Evolutionary conservation across 2,797 vertebrate genomes (phyloP), one percentile per base, ranked within the genome.

Genomic region (Tragopan temminckii): DNA sequence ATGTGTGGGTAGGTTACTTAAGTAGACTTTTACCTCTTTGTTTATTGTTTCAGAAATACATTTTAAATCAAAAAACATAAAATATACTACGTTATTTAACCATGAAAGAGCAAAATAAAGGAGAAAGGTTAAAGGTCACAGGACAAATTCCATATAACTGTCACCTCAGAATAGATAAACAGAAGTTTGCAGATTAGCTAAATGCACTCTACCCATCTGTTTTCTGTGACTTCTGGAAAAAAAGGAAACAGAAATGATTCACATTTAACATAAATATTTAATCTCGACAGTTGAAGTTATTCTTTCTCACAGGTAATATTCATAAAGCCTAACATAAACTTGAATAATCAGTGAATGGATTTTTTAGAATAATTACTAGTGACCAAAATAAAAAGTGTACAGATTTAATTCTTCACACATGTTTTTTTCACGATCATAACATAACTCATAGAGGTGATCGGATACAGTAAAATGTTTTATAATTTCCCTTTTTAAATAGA

Each of bases 151-250:
- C 36, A 7, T 45, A 55, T 21, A 80, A 63, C 23, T 35, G 10
- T 25, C 15, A 11, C 16, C 40, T 63, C 40, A 46, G 81, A 72
- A 53, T 21, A 58, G 7, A 61, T 40, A 36, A 27, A n/a, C 46
- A 13, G 43, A 84, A 15, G 25, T 77, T 27, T 58, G 36, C 52
- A 72, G 27, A 31, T 2, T 25, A n/a, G 23, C 33, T 48, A 35
- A 31, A 17, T 12, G 46, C n/a, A n/a, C 35, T 8, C 13, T 24
- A 31, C 20, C 11, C 4, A 7, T 21, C 23, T 0, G 1, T 84
- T 53, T 36, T 48, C 7, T 64, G 27, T 6, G 18, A 19, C 43
- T 67, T 35, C 61, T 72, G 33, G n/a, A 52, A 45, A 50, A 50
- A 83, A 76, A 68, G 24, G 7, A 68, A 77, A 27, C 3, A 52